Conservation (phyloP, 2,113 vertebrate species). For the Colius striatus region DNA sequence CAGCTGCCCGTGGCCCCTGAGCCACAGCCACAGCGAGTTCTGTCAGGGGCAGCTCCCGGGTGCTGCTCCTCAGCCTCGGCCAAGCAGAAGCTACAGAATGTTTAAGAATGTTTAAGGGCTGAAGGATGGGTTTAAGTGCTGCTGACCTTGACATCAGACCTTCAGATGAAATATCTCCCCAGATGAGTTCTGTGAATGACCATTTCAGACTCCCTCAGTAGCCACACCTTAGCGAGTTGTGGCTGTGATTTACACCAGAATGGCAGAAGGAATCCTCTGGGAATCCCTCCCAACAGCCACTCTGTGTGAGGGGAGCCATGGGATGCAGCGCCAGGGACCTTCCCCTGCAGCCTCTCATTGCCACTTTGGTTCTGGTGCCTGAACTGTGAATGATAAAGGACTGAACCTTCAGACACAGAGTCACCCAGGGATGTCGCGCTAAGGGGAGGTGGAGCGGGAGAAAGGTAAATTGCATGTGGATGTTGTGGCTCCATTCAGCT, state of each 20-base stretch:
- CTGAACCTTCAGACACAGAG: background rate
- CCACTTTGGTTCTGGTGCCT: background rate
- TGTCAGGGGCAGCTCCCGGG: background rate
- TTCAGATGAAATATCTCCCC: background rate
- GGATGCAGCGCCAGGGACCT: background rate
- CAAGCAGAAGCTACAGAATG: fast-evolving
- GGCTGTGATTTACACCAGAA: background rate
- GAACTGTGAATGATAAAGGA: background rate
- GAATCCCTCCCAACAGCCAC: background rate
- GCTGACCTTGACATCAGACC: background rate
- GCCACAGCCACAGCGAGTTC: too few species aligned
- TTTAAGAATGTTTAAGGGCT: background rate
- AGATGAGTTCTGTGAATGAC: background rate
- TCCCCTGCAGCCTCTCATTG: background rate
- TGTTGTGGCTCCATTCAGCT: background rate
- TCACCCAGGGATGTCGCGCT: fast-evolving
- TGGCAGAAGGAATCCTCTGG: background rate
- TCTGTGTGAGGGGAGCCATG: background rate
- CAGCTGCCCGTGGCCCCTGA: too few species aligned
- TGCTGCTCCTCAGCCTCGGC: background rate
- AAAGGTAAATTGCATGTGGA: background rate
- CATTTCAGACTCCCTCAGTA: background rate
- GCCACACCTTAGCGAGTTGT: fast-evolving
- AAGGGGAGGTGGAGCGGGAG: fast-evolving
- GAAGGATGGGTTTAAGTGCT: background rate